Percentiles rank a stretch among this genome's conserved stretches.
Evolutionary conservation across 2,113 vertebrate species (phyloP).

Genomic region (Hipposideros armiger): DNA sequence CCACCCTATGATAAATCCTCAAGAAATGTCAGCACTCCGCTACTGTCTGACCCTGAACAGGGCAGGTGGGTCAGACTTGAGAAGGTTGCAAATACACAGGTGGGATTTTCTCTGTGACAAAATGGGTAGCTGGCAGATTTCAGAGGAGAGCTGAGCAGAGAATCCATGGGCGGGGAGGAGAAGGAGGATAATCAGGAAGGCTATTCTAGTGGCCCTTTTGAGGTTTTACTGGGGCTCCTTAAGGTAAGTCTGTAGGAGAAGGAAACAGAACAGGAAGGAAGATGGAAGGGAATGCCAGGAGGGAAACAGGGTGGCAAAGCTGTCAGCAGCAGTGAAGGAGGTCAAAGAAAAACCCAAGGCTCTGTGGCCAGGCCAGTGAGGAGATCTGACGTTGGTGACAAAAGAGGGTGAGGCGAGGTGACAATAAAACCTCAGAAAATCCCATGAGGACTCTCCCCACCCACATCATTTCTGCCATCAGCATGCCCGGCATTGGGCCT

Average conservation of each 20-base stretch:
- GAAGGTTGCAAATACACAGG: neutral
- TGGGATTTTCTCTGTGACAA: slow-evolving; percentile 12
- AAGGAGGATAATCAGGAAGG: neutral
- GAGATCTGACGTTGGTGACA: neutral
- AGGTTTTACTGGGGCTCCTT: neutral
- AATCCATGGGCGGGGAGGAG: neutral
- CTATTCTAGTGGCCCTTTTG: neutral
- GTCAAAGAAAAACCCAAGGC: neutral
- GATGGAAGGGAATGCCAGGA: slow-evolving; percentile 37
- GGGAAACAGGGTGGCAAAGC: neutral
- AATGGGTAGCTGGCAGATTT: neutral
- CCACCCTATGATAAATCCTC: neutral
- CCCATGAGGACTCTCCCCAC: neutral
- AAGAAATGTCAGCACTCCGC: neutral
- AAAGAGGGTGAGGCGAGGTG: neutral
- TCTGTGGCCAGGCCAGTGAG: slow-evolving; percentile 22
- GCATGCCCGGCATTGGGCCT: neutral
- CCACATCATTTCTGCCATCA: slow-evolving; percentile 26
- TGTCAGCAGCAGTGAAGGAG: neutral
- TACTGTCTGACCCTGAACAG: neutral
- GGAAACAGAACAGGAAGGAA: slow-evolving; percentile 7
- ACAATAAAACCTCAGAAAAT: slow-evolving; percentile 61
- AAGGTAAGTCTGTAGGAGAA: slow-evolving; percentile 1
- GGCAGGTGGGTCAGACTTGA: neutral
- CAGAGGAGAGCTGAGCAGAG: slow-evolving; percentile 6